Evolutionary conservation across 2,113 vertebrate genomes (phyloP).

Genomic region (human): DNA sequence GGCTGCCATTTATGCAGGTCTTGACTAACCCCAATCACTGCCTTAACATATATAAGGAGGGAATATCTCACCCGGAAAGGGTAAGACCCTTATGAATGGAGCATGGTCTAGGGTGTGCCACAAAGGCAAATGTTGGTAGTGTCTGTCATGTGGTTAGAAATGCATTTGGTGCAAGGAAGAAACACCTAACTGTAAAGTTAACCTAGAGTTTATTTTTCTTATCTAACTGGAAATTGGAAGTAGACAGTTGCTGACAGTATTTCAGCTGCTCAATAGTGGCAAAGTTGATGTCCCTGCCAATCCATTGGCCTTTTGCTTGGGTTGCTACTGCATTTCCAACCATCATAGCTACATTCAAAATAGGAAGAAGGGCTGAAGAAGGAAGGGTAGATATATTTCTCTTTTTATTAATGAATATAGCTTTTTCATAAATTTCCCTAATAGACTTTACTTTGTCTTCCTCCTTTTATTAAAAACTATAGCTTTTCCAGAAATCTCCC

Average conservation of each 20-base stretch:
- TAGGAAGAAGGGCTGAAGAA: not conserved
- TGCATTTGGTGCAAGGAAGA: not conserved
- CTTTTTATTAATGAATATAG: not conserved
- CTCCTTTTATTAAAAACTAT: not conserved
- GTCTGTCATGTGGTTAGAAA: not conserved
- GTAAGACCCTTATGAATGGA: not conserved
- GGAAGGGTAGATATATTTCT: not conserved
- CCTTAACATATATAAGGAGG: constrained; percentile 20
- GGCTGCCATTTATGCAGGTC: not conserved
- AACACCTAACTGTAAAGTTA: not conserved
- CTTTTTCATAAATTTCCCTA: not conserved
- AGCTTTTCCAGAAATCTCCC: constrained; percentile 16
- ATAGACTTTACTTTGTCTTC: not conserved
- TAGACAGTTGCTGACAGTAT: not conserved
- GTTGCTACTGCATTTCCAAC: not conserved
- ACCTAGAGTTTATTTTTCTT: not conserved
- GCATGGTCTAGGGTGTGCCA: not conserved
- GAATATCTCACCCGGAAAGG: not conserved
- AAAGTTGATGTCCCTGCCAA: not conserved
- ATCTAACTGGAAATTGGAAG: constrained; percentile 4
- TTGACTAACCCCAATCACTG: not conserved
- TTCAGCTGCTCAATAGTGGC: not conserved
- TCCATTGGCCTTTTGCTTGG: not conserved
- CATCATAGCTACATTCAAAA: not conserved
- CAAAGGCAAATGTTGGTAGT: not conserved